Evolutionary conservation across 2,113 vertebrate genomes (phyloP), one percentile per base, ranked within the genome.

Genomic region (Narcine bancroftii): DNA sequence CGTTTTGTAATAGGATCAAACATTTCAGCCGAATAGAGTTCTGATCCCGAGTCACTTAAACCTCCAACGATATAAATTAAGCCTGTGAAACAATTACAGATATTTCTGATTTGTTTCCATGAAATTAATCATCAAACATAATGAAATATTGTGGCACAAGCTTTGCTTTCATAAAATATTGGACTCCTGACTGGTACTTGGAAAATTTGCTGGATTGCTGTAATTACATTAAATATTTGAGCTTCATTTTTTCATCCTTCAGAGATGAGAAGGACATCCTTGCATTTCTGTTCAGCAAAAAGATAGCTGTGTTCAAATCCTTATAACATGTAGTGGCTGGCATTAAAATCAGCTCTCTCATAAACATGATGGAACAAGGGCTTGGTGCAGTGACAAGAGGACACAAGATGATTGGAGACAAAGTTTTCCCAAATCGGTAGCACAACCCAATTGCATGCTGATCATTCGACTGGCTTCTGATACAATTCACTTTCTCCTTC

Each of bases 61-160:
- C 99, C 99, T 19, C 99, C 99, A 53, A 99, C 94, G 87, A 99
- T 96, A 19, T 99, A 99, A 94, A 99, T 98, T 93, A 98, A 96
- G 92, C 99, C 99, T 99, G 94, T 5, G 93, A 45, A 66, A 45
- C 39, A 91, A 91, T 69, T 65, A 69, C 39, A 91, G 6, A 60
- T 83, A 89, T 91, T 91, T 91, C 87, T 91, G n/a, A 91, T 91
- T 53, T 91, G 11, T 65, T 39, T 29, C 65, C 63, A 33, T 79
- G 39, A 76, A 33, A 45, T 66, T 50, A 63, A 50, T 63, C 77
- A 73, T 39, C 63, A 79, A 65, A 39, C 10, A 39, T 45, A 26
- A 26, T 42, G 50, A 92, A 33, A n/a, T 53, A 24, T 79, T 33
- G 13, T 83, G 26, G 47, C 47, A 15, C 33, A 60, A 60, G 81